Evolutionary conservation across 1,140 invertebrate species (phyloP), one percentile per base, ranked within the genome.

Genomic region (Heliothis virescens): DNA sequence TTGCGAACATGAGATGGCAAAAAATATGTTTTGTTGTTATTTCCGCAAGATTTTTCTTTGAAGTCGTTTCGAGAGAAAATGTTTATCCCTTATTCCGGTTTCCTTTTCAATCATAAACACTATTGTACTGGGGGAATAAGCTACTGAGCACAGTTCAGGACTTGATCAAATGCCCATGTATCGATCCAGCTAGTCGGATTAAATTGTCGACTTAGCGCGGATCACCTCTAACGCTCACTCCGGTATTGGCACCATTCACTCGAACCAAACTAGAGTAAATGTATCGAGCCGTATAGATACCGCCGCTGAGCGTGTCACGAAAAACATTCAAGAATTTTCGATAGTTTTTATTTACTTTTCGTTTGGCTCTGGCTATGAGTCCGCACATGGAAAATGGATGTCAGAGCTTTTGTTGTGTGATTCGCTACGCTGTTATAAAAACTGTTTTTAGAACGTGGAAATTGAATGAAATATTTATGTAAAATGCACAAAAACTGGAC

Each of bases 211-310:
- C n/a, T 72, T 71, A 71, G 67, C 7, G 55, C 12, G 72, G 18
- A 26, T 74, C 72, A 74, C 57, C 72, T 74, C 18, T 75, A 62
- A 60, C 41, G 57, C 18, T 60, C 41, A 48, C 16, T 9, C 21
- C 72, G 5, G 50, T 75, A 75, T 72, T 57, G 47, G 55, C 41
- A 48, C 41, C 41, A 60, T 50, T 75, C 47, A 75, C 72, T 75
- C 29, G 34, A 21, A 62, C 34, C 9, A 47, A n/a, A 60, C 16
- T 34, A 11, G 47, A 48, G 50, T 26, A 26, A 26, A 41, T 15
- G n/a, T 47, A 12, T 34, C 29, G 5, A 48, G 11, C 62, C 5
- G 16, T 62, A 62, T 29, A 26, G 26, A 62, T 62, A 62, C 2
- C 55, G 16, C 10, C 3, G 4, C 16, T 21, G 48, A 16, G 34